phyloP scores from a whole-genome alignment of 1,140 invertebrate genomes.

The Eumeta japonica region DNA sequence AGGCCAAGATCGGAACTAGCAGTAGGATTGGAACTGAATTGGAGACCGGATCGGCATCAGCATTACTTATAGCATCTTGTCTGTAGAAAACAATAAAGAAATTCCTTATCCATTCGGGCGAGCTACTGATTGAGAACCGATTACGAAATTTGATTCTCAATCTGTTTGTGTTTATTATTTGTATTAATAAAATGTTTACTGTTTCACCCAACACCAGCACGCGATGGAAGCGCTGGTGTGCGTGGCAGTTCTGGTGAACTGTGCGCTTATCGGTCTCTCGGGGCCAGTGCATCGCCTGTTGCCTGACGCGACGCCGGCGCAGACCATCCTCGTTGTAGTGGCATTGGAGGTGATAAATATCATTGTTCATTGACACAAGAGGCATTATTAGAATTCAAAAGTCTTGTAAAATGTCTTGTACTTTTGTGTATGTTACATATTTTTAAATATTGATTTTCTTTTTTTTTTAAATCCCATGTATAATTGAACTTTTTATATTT shows the following conservation, averaged over 20 bases:
- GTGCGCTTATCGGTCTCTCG: conserved; percentile 88
- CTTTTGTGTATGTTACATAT: conserved; percentile 1
- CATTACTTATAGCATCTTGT: no score
- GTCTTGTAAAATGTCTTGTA: conserved; percentile 3
- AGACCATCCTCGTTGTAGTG: conserved; percentile 86
- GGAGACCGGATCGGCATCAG: no score
- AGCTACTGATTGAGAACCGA: no score
- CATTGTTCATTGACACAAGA: conserved; percentile 6
- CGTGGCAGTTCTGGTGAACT: conserved; percentile 91
- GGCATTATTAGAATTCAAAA: no score
- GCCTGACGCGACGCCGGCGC: conserved; percentile 80
- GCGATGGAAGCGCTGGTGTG: conserved; percentile 92
- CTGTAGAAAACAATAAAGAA: no score
- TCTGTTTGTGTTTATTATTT: no score
- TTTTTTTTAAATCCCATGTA: neutral
- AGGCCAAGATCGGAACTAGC: no score
- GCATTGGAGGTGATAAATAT: conserved; percentile 66
- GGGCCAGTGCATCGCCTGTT: conserved; percentile 86
- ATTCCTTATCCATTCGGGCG: no score
- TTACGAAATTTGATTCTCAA: no score
- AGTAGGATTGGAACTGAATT: no score
- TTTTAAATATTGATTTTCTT: conserved; percentile 1
- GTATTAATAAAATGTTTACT: no score
- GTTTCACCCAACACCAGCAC: conserved; percentile 67
- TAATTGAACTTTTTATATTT: no score